Conservation (phyloP, 1,140 invertebrate species). For the Lordiphosa stackelbergi region DNA sequence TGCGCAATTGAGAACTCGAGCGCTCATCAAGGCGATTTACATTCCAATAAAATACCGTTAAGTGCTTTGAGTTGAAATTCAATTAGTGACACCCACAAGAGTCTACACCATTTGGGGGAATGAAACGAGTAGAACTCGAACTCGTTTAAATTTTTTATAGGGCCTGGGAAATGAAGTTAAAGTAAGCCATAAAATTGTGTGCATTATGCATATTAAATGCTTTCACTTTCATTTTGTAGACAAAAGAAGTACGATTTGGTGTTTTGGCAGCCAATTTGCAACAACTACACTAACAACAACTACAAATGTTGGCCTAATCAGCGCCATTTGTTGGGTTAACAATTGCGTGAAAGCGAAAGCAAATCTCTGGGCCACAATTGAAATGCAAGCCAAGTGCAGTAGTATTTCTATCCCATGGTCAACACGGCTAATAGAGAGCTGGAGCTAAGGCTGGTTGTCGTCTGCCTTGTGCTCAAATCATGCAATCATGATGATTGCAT, state of each 20-base stretch:
- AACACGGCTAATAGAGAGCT: too few species aligned
- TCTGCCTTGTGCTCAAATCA: too few species aligned
- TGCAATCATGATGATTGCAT: too few species aligned
- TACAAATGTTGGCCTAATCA: too few species aligned
- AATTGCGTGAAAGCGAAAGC: too few species aligned
- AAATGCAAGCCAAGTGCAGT: too few species aligned
- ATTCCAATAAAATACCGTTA: slow-evolving; percentile 51
- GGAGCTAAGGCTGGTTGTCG: too few species aligned
- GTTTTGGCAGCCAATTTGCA: too few species aligned
- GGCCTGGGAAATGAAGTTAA: slow-evolving; percentile 18
- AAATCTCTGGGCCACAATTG: too few species aligned
- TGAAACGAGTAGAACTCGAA: slow-evolving; percentile 13
- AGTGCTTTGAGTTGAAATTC: slow-evolving; percentile 53
- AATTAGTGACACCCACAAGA: slow-evolving; percentile 62
- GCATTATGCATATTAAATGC: slow-evolving; percentile 69
- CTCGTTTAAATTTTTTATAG: not conserved
- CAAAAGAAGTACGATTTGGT: not conserved
- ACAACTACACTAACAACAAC: too few species aligned
- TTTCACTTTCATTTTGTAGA: slow-evolving; percentile 57
- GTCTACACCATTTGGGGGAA: slow-evolving; percentile 5
- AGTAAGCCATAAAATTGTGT: slow-evolving; percentile 31
- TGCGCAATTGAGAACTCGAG: slow-evolving; percentile 45
- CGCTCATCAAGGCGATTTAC: slow-evolving; percentile 15
- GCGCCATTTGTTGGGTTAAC: too few species aligned
- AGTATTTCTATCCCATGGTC: too few species aligned